A percentile compares a stretch with the other conserved stretches of the same genome.
Conservation (phyloP, 2,113 vertebrate species). For the Hippocampus zosterae region DNA sequence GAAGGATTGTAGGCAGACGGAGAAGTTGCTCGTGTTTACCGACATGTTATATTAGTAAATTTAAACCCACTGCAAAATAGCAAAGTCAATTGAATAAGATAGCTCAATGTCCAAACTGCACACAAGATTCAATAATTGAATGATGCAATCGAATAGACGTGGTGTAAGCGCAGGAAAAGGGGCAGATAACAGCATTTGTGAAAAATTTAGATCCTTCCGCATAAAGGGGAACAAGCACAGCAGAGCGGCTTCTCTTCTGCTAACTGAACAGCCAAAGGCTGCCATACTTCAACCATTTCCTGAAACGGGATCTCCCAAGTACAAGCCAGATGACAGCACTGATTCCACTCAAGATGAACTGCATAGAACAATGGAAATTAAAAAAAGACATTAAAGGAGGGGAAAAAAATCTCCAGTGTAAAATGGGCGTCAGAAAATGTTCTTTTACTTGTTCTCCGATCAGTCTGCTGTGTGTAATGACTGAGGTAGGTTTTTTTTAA, state of each 20-base stretch:
- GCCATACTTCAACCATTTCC: conserved; percentile 22
- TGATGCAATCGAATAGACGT: conserved; percentile 7
- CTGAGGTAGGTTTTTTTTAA: conserved; percentile 77
- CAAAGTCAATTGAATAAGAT: conserved; percentile 13
- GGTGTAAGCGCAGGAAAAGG: conserved; percentile 2
- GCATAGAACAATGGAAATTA: conserved; percentile 28
- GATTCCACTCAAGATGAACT: conserved; percentile 31
- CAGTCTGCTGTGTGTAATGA: conserved; percentile 69
- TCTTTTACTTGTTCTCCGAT: conserved; percentile 52
- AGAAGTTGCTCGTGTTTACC: conserved; percentile 24
- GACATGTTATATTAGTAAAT: conserved; percentile 26
- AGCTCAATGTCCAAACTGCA: conserved; percentile 26
- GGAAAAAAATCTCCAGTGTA: conserved; percentile 66
- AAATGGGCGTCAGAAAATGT: conserved; percentile 55
- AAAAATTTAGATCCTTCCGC: conserved; percentile 5
- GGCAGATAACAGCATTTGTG: conserved; percentile 22
- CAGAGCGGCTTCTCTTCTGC: conserved; percentile 23
- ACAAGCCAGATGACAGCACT: conserved; percentile 21
- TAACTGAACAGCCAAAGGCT: conserved; percentile 21
- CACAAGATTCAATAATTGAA: conserved; percentile 15
- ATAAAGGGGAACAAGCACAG: conserved; percentile 22
- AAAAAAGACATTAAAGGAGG: conserved; percentile 19
- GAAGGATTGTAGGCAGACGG: conserved; percentile 25
- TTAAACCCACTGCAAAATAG: conserved; percentile 24
- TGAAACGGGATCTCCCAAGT: conserved; percentile 24